Evolutionary conservation across 2,113 vertebrate species (phyloP).

Genomic region (Sprattus sprattus): DNA sequence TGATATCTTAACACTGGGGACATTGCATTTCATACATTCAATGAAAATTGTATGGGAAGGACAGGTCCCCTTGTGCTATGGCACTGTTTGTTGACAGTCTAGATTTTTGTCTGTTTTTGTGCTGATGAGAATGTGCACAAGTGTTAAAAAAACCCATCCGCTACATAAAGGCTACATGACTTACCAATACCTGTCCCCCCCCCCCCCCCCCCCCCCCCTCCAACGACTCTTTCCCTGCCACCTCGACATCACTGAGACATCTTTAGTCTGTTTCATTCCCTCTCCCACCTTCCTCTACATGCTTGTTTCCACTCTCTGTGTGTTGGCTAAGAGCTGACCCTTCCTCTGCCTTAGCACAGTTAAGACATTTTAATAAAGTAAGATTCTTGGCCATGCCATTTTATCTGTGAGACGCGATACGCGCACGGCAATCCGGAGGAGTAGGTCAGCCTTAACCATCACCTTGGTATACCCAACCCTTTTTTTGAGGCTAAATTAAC

Average conservation of each 20-base stretch:
- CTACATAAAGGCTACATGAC: constrained; percentile 46
- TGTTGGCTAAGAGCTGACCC: constrained; percentile 6
- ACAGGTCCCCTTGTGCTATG: background rate
- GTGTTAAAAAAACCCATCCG: background rate
- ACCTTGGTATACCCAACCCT: constrained; percentile 40
- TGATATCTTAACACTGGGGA: background rate
- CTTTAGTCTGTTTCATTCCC: constrained; percentile 63
- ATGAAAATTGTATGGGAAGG: background rate
- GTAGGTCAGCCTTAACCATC: background rate
- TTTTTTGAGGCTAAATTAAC: constrained; percentile 28
- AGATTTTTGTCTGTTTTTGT: background rate
- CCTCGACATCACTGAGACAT: background rate
- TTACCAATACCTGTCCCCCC: constrained; percentile 28
- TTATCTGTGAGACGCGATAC: background rate
- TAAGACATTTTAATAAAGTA: background rate
- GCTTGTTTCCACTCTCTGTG: constrained; percentile 34
- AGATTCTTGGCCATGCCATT: background rate
- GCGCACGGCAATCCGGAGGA: background rate
- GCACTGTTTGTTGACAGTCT: background rate
- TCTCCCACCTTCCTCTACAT: constrained; percentile 60
- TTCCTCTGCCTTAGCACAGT: background rate
- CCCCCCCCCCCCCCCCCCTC: constrained; percentile 10
- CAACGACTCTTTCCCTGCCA: background rate
- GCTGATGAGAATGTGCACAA: background rate
- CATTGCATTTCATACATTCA: background rate